These are phyloP conservation scores for Copidosoma floridanum DNA, from an alignment of 1,140 invertebrate species.

Conservation along the genomic window DNA sequence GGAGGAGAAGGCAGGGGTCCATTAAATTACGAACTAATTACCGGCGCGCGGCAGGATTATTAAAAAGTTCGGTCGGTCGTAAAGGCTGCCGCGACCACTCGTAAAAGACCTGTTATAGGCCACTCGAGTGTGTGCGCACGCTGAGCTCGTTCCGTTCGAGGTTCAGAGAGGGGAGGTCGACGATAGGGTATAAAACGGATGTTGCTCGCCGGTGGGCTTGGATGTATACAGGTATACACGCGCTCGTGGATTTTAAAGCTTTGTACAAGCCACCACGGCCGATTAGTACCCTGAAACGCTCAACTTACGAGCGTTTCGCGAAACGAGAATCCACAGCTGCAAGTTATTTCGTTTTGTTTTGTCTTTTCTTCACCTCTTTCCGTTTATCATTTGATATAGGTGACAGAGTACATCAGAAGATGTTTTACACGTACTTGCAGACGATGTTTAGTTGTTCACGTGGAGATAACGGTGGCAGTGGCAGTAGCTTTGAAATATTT, in stretches of 20 bases:
- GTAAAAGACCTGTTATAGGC: constrained; percentile 43
- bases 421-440: no score
- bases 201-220: constrained; percentile 5
- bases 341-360: no score
- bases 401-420: no score
- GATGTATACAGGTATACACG: no score
- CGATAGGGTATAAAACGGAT: constrained; percentile 14
- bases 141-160: constrained; percentile 14
- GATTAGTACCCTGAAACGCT: constrained; percentile 13
- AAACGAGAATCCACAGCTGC: neutral
- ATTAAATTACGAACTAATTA: constrained; percentile 57
- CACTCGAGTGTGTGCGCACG: no score
- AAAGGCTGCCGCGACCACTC: constrained; percentile 39
- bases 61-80: constrained; percentile 53
- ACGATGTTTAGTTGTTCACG: no score
- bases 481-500: no score
- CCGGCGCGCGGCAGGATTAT: constrained; percentile 50
- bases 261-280: neutral
- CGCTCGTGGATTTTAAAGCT: constrained; percentile 21
- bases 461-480: no score
- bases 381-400: no score
- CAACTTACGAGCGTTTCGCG: neutral
- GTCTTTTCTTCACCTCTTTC: no score
- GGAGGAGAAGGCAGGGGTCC: no score
- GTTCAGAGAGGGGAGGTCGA: neutral